Percentiles rank a stretch among this genome's conserved stretches.
These are phyloP conservation scores for Lasioglossum marginatum DNA, from an alignment of 2,888 invertebrate genomes.

Conservation along the genomic window DNA sequence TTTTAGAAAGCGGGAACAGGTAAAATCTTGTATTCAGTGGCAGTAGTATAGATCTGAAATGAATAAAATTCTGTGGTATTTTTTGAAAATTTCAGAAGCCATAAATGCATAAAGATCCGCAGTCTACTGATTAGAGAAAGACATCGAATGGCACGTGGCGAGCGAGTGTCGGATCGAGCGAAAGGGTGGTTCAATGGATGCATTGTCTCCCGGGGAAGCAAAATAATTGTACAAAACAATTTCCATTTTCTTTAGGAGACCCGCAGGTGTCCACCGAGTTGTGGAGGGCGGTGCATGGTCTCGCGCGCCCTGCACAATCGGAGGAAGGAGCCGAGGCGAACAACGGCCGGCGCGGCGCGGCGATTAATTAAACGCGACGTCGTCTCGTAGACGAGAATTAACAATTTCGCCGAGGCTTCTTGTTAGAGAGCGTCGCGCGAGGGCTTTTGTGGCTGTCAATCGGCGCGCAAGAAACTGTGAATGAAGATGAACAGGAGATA, in stretches of 20 bases:
- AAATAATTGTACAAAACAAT: not conserved
- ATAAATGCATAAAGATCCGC: too few relatives aligned
- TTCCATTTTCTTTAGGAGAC: not conserved
- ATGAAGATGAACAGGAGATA: constrained; percentile 54
- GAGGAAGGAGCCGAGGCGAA: not conserved
- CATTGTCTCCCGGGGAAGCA: not conserved
- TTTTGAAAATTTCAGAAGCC: too few relatives aligned
- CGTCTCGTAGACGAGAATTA: constrained; percentile 21
- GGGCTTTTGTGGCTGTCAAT: constrained; percentile 44
- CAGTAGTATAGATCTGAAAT: too few relatives aligned
- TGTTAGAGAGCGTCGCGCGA: not conserved
- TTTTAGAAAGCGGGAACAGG: too few relatives aligned
- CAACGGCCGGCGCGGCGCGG: not conserved
- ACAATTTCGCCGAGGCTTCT: constrained; percentile 17
- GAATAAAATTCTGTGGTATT: too few relatives aligned
- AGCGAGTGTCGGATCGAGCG: not conserved
- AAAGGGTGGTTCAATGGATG: not conserved
- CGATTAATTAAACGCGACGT: constrained; percentile 17
- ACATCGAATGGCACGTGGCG: not conserved
- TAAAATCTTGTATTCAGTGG: too few relatives aligned
- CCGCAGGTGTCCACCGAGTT: not conserved
- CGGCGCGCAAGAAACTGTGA: constrained; percentile 54
- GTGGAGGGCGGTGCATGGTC: not conserved
- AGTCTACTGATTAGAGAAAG: not conserved
- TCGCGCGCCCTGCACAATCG: not conserved